Base-by-base conservation (phyloP, 2,113 vertebrate genomes). In the Tretioscincus oriximinensis region DNA sequence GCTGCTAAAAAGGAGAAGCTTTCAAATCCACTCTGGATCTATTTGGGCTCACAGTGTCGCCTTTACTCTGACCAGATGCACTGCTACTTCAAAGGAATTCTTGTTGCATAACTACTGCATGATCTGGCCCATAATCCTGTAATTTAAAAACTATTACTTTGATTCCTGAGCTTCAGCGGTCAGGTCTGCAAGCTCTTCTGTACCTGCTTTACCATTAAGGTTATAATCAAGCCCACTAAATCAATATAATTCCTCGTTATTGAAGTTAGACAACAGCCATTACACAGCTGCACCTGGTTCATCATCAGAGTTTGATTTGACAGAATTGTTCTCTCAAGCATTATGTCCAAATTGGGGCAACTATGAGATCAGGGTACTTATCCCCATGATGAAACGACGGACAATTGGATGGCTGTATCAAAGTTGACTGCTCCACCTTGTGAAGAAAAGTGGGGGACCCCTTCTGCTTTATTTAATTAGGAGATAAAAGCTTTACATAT, bases 51-150 rank as follows among this genome's bases (percentile, higher is more conserved):
- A 69, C 11, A 1, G 11, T 35, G 24, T 24, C 24, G 21, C 54
- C 81, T 87, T 83, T 79, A 77, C n/a, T 81, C 77, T 72, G 84
- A 73, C 14, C 73, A 80, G 49, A 5, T 54, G 24, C 35, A 9
- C 18, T 20, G 31, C 28, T 21, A 75, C 64, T 2, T 75, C 47
- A 84, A 0, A 84, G 77, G 51, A 67, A 70, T 51, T 76, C 45
- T 70, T 28, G 58, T 63, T 80, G 49, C 54, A 54, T 70, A 64
- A 64, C 24, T 80, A 65, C 29, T 26, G 5, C 29, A 4, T 70
- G 72, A 75, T 80, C 29, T 51, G 35, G 31, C 73, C 45, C 18
- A 26, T 80, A 63, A 76, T 11, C 28, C 58, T 80, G 54, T 70
- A 64, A 79, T 75, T 69, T 63, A 22, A 82, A 61, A 61, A 76